phyloP scores from a whole-genome alignment of 2,113 vertebrate genomes.

The Siniperca knerii region DNA sequence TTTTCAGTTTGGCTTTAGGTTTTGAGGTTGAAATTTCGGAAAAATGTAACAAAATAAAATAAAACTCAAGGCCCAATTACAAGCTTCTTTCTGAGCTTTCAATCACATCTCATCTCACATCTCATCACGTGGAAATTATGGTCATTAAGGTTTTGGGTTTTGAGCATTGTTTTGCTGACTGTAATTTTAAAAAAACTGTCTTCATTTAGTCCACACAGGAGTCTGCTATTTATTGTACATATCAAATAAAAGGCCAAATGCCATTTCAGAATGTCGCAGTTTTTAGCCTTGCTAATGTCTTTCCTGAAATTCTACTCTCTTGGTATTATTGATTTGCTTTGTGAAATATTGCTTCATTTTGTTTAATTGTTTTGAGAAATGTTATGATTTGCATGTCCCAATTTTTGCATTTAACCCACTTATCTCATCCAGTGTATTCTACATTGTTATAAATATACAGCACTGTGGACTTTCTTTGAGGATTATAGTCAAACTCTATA shows the following conservation, averaged over 20 bases:
- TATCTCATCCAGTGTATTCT: background rate
- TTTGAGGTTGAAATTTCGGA: background rate
- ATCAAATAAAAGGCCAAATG: background rate
- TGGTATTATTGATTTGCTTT: background rate
- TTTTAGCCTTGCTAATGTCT: background rate
- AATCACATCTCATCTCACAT: too few species aligned
- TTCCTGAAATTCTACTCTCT: background rate
- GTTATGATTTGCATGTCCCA: background rate
- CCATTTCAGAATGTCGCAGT: background rate
- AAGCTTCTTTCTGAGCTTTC: background rate
- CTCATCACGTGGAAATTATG: background rate
- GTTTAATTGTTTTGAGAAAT: background rate
- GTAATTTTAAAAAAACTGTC: background rate
- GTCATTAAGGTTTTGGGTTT: background rate
- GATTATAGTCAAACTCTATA: background rate
- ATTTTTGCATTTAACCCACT: background rate
- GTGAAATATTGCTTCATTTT: background rate
- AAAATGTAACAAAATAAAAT: background rate
- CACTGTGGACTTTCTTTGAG: background rate
- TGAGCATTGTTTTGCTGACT: background rate
- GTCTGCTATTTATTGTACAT: background rate
- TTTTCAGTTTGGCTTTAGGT: background rate
- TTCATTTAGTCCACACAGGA: too few species aligned
- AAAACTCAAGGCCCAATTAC: background rate
- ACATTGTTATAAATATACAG: background rate